Evolutionary conservation across 2,888 invertebrate genomes (phyloP), one percentile per base, ranked within the genome.

Genomic region (Lasioglossum pauxillum): DNA sequence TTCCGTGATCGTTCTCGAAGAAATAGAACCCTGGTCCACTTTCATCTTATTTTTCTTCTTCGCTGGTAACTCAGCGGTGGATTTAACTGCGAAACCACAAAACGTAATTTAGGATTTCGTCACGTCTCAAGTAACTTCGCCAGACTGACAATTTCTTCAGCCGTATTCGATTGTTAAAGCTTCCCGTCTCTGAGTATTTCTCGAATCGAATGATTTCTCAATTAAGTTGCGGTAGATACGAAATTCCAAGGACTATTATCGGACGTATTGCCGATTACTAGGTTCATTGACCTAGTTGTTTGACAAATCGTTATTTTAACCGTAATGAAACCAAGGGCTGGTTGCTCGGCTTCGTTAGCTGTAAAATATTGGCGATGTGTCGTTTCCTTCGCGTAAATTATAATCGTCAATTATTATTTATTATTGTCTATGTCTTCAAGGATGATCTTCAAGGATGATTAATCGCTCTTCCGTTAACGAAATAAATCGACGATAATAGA

Each of bases 61-160:
- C 60, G 27, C 38, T 23, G 57, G 16, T 10, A 60, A 60, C 64
- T 84, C 78, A 73, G 75, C 67, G 72, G 44, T 53, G 64, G 53
- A 84, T 84, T 78, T 74, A 67, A 78, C 57, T n/a, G 16, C 31
- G 14, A 75, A 78, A 78, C 57, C 72, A 64, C 41, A 16, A 64
- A n/a, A 72, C 35, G 75, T 31, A 82, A 75, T 72, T 72, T 72
- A 64, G n/a, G 27, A 83, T 31, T 71, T 46, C 19, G 82, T 75
- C 49, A 19, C 41, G 67, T 67, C 23, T 10, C 74, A n/a, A 44
- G 41, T 35, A 69, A 74, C 57, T n/a, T 23, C 49, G 7, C 57
- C 35, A 19, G 19, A 41, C n/a, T 72, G 41, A 31, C 53, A 31
- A 78, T 35, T 44, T 5, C 23, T 44, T 38, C 46, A 1, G 46